Percentiles rank a stretch among this genome's conserved stretches.
Conservation (phyloP, 2,113 vertebrate genomes). For the Sceloporus undulatus region DNA sequence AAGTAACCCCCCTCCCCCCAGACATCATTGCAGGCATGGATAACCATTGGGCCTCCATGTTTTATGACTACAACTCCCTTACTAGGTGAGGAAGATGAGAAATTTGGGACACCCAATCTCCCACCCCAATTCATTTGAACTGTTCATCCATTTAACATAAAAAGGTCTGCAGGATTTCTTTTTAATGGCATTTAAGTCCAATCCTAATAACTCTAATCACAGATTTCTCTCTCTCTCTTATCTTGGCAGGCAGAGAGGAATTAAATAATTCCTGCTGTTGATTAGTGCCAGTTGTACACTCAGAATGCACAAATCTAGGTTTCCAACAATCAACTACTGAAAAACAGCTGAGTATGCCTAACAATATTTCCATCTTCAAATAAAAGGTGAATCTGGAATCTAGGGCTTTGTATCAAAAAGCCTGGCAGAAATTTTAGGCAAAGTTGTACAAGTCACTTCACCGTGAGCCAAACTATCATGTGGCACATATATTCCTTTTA, state of each 20-base stretch:
- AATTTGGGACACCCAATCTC: background rate
- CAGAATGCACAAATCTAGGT: background rate
- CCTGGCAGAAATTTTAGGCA: background rate
- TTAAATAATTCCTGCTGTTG: conserved; percentile 25
- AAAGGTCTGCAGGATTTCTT: background rate
- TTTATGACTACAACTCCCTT: no score
- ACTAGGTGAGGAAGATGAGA: no score
- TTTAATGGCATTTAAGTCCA: background rate
- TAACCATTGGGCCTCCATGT: no score
- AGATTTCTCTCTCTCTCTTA: background rate
- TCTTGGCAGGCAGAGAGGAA: conserved; percentile 25
- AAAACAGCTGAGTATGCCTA: background rate
- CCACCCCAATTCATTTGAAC: background rate
- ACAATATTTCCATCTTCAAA: background rate
- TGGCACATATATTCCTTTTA: background rate
- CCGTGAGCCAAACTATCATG: background rate
- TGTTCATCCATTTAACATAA: conserved; percentile 3
- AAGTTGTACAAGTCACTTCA: background rate
- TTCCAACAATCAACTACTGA: conserved; percentile 3
- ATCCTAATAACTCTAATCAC: background rate
- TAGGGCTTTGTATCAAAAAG: background rate
- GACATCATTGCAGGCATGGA: no score
- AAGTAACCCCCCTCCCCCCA: no score
- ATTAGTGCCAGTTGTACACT: conserved; percentile 17
- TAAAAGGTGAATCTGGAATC: background rate